Evolutionary conservation across 2,888 invertebrate genomes (phyloP).

Genomic region (Luffia ferchaultella): DNA sequence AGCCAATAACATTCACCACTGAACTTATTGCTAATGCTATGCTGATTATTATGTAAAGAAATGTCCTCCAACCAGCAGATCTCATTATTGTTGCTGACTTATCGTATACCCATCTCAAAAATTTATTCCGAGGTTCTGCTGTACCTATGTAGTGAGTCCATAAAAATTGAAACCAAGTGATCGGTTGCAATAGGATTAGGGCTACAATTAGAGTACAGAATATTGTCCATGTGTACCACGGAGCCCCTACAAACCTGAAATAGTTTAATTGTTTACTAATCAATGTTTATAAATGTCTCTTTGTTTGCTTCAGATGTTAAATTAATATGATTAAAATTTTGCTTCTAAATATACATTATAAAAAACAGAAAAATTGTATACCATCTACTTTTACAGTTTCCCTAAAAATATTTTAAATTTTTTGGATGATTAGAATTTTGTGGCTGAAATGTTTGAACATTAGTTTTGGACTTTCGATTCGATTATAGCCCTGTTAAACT

Average conservation of each 20-base stretch:
- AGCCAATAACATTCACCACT: constrained; percentile 69
- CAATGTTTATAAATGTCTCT: too few relatives aligned
- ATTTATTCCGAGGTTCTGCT: constrained; percentile 60
- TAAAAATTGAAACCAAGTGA: constrained; percentile 80
- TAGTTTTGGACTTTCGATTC: too few relatives aligned
- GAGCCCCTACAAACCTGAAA: constrained; percentile 22
- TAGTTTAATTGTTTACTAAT: too few relatives aligned
- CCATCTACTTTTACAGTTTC: too few relatives aligned
- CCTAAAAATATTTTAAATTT: too few relatives aligned
- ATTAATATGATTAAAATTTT: too few relatives aligned
- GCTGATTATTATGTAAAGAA: constrained; percentile 74
- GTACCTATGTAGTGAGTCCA: constrained; percentile 65
- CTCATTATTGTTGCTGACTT: constrained; percentile 69
- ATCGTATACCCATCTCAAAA: constrained; percentile 66
- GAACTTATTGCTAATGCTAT: constrained; percentile 70
- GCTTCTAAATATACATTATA: too few relatives aligned
- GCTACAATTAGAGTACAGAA: constrained; percentile 26
- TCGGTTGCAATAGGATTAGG: constrained; percentile 66
- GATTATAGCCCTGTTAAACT: too few relatives aligned
- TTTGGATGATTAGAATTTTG: too few relatives aligned
- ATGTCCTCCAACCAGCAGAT: constrained; percentile 68
- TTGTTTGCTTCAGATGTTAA: too few relatives aligned
- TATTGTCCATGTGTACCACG: constrained; percentile 37
- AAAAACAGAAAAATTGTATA: too few relatives aligned
- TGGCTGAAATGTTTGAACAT: too few relatives aligned